phyloP scores from a whole-genome alignment of 1,140 invertebrate species.

The Metopolophium dirhodum region DNA sequence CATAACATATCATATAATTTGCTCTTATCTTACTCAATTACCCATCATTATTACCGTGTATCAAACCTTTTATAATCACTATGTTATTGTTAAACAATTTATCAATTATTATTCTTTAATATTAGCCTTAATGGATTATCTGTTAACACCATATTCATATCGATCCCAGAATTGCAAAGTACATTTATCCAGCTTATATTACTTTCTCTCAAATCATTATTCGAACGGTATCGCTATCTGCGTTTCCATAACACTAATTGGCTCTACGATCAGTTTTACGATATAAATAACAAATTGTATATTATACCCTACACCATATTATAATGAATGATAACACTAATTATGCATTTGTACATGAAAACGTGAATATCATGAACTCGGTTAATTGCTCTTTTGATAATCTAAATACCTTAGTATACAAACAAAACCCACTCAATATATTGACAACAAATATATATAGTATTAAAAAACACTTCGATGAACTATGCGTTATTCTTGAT shows the following conservation, averaged over 20 bases:
- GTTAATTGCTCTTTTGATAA: too few species aligned
- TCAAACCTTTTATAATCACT: not conserved
- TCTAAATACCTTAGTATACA: too few species aligned
- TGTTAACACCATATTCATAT: constrained; percentile 13
- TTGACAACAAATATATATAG: too few species aligned
- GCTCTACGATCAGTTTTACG: not conserved
- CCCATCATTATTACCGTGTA: not conserved
- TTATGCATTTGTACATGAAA: too few species aligned
- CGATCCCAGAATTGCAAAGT: constrained; percentile 15
- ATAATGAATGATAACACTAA: too few species aligned
- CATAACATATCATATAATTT: not conserved
- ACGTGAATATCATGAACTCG: too few species aligned
- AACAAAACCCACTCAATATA: too few species aligned
- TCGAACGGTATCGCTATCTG: not conserved
- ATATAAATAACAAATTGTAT: constrained; percentile 2
- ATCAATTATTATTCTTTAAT: constrained; percentile 22
- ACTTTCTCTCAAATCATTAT: constrained; percentile 11
- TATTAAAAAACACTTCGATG: too few species aligned
- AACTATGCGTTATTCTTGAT: too few species aligned
- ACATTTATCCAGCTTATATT: not conserved
- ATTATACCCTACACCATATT: constrained; percentile 15
- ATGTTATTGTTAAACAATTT: not conserved
- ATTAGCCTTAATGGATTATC: constrained; percentile 20
- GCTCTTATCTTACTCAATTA: not conserved
- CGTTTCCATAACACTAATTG: not conserved